phyloP scores from a whole-genome alignment of 2,113 vertebrate species.

The Panthera leo region DNA sequence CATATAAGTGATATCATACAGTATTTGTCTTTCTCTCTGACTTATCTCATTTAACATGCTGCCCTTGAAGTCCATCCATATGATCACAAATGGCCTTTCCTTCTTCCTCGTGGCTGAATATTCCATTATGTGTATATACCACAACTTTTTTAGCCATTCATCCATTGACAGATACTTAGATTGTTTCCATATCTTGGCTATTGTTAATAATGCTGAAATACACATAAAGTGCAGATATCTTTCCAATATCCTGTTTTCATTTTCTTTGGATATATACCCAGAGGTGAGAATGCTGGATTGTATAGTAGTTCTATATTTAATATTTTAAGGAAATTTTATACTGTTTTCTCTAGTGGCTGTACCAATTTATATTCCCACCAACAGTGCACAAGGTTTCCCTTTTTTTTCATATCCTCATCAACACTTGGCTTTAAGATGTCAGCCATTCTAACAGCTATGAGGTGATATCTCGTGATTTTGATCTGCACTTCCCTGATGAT shows the following conservation, averaged over 20 bases:
- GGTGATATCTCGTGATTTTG: not conserved
- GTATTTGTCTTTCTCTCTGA: not conserved
- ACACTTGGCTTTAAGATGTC: not conserved
- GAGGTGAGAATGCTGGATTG: not conserved
- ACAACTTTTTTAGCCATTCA: not conserved
- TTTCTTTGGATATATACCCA: not conserved
- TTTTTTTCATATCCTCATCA: not conserved
- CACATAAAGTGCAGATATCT: not conserved
- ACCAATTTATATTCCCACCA: not conserved
- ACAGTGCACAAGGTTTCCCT: not conserved
- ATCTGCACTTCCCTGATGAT: not conserved
- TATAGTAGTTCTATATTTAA: not conserved
- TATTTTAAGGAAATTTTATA: not conserved
- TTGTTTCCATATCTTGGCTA: not conserved
- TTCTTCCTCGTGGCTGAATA: not conserved
- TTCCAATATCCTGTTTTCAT: not conserved
- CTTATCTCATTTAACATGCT: not conserved
- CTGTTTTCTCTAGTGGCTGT: not conserved
- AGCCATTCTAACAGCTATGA: not conserved
- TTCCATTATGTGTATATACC: not conserved
- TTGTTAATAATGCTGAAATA: not conserved
- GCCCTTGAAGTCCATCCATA: too few relatives aligned
- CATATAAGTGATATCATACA: not conserved
- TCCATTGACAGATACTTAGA: not conserved
- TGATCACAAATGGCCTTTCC: not conserved